Evolutionary conservation across 2,888 invertebrate genomes (phyloP), one percentile per base, ranked within the genome.

Genomic region (Gymnoscelis rufifasciata): DNA sequence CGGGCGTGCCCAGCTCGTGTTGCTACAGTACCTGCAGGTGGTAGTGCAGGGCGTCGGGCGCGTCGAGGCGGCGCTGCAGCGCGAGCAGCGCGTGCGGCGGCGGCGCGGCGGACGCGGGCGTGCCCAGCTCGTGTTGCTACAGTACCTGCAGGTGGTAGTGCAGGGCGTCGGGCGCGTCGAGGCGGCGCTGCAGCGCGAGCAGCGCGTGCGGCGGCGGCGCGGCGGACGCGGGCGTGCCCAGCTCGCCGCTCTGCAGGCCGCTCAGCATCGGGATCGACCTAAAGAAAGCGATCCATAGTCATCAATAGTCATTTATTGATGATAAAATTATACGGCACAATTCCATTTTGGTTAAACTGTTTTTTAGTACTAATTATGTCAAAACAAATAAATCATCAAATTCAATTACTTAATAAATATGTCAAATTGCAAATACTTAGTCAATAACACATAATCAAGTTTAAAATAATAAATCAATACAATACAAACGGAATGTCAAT

Each of bases 121-220:
- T 27, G 3, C n/a, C n/a, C 27, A n/a, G n/a, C 27, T n/a, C 27
- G 27, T 10, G 2, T 10, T 10, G 5, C 4, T 12, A 12, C 7
- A 5, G 2, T 39, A 83, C 86, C 80, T 83, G 87, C 30, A 84
- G 47, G 27, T 66, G 38, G 59, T 58, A 61, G 30, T 62, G 69
- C 46, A 84, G 60, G 43, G 73, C 76, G 6, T 76, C 75, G 0
- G 78, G 74, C 19, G 75, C 43, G 41, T 70, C 81, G 43, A 44
- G 42, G 3, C 83, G 67, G 0, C 74, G 61, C 62, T 82, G 84
- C 60, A 86, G 66, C 52, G 78, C 74, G 2, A 57, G 66, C 52
- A 86, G 70, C 49, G 87, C 80, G 28, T 66, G 75, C 52, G 86
- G 83, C 39, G 86, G 83, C 54, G 83, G 84, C 29, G 71, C 54